These are phyloP conservation scores for Bergia sp. DNA, from an alignment of 92 coral and sea anemone species.

Conservation along the genomic window DNA sequence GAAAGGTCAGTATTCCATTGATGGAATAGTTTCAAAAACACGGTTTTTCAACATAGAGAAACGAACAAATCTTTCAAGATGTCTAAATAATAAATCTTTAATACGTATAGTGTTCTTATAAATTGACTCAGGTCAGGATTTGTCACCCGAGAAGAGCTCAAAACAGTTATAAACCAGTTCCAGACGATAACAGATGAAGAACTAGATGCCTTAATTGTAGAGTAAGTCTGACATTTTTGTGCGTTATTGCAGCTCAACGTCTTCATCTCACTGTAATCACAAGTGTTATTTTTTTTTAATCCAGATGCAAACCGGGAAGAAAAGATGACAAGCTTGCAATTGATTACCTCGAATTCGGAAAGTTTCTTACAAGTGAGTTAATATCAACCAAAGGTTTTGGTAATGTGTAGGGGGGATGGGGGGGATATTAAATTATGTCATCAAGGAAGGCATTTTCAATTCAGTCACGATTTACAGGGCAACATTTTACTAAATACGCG, in stretches of 20 bases:
- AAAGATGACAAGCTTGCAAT: constrained; percentile 49
- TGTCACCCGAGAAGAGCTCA: constrained; percentile 50
- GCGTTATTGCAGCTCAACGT: background rate
- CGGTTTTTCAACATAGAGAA: background rate
- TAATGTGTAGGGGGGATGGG: background rate
- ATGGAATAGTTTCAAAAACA: too few relatives aligned
- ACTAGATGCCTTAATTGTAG: constrained; percentile 48
- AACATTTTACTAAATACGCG: too few relatives aligned
- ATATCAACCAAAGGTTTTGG: too few relatives aligned
- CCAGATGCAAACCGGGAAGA: constrained; percentile 54
- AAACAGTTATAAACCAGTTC: constrained; percentile 39
- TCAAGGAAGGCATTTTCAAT: too few relatives aligned
- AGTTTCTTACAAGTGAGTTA: constrained; percentile 53
- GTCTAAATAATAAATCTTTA: too few relatives aligned
- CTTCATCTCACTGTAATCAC: background rate
- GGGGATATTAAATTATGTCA: too few relatives aligned
- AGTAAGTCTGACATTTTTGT: constrained; percentile 43
- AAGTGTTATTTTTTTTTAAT: background rate
- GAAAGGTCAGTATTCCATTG: constrained; percentile 43
- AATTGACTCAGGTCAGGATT: constrained; percentile 49
- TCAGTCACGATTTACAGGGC: too few relatives aligned
- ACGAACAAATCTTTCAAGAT: background rate
- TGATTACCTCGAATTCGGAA: constrained; percentile 45
- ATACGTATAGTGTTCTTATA: background rate
- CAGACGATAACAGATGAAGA: constrained; percentile 52